These are phyloP conservation scores for Dynastes hyllus DNA, from an alignment of 2,888 invertebrate species.

Conservation along the genomic window DNA sequence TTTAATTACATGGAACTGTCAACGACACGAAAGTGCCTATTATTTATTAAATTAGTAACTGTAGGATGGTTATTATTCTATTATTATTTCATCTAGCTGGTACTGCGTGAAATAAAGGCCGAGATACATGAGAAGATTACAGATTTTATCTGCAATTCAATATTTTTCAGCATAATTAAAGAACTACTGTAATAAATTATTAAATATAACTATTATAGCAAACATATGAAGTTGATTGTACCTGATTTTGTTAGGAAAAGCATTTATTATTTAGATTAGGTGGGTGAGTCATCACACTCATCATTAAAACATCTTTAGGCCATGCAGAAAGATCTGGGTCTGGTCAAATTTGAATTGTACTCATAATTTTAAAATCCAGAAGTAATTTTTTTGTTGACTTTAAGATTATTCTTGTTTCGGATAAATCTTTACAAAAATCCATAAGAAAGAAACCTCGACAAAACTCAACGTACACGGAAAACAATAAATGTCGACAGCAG, in stretches of 20 bases:
- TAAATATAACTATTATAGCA: too few relatives aligned
- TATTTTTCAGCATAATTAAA: background rate
- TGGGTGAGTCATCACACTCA: too few relatives aligned
- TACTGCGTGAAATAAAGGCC: background rate
- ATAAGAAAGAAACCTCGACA: slow-evolving; percentile 6
- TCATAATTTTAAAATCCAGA: too few relatives aligned
- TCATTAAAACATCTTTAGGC: too few relatives aligned
- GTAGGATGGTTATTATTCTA: slow-evolving; percentile 4
- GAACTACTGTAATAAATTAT: too few relatives aligned
- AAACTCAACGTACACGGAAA: slow-evolving; percentile 1
- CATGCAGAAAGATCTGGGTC: too few relatives aligned
- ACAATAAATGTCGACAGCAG: slow-evolving; percentile 37
- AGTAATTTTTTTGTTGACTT: background rate
- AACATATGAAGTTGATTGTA: too few relatives aligned
- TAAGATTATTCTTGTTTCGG: background rate
- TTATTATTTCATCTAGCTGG: background rate
- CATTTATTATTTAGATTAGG: too few relatives aligned
- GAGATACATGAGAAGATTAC: background rate
- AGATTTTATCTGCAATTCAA: background rate
- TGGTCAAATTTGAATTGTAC: too few relatives aligned
- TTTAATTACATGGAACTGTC: slow-evolving; percentile 60
- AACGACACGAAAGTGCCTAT: slow-evolving; percentile 5
- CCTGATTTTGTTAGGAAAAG: too few relatives aligned
- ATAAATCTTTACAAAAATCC: background rate
- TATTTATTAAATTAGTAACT: slow-evolving; percentile 25